Conservation (phyloP, 2,113 vertebrate species). For the Lota lota region DNA sequence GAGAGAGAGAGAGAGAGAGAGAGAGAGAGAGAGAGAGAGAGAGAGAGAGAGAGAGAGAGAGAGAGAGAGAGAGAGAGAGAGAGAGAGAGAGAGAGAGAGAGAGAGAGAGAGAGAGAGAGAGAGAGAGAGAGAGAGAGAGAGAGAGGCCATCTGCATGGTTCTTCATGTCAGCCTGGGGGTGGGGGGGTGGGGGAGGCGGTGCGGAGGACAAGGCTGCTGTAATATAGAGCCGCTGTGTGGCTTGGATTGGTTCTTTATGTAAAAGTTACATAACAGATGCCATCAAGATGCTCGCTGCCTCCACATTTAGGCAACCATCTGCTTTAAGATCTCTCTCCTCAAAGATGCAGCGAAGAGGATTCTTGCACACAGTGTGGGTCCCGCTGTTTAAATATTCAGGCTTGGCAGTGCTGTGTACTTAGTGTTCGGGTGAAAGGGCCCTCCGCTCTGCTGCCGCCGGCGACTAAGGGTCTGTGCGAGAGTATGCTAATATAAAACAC, state of each 20-base stretch:
- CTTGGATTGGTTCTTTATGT: constrained; percentile 41
- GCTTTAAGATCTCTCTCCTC: constrained; percentile 10
- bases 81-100: constrained; percentile 1
- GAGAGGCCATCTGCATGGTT: constrained; percentile 42
- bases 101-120: constrained; percentile 11
- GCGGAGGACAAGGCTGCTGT: constrained; percentile 26
- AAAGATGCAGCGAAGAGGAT: constrained; percentile 1
- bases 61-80: neutral
- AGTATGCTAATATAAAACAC: no score
- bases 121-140: constrained; percentile 7
- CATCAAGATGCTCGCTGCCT: constrained; percentile 21
- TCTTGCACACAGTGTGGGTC: neutral
- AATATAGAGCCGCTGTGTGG: constrained; percentile 26
- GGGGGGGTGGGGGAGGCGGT: neutral
- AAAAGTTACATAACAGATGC: constrained; percentile 41
- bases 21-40: neutral
- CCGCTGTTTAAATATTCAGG: no score
- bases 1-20: neutral
- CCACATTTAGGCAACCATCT: constrained; percentile 22
- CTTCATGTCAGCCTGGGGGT: constrained; percentile 35
- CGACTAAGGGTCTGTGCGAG: no score
- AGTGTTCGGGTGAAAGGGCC: no score
- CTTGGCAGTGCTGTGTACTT: no score
- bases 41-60: neutral
- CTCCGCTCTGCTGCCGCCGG: no score